These are phyloP conservation scores for Platichthys flesus DNA, from an alignment of 2,113 vertebrate genomes.

Conservation along the genomic window DNA sequence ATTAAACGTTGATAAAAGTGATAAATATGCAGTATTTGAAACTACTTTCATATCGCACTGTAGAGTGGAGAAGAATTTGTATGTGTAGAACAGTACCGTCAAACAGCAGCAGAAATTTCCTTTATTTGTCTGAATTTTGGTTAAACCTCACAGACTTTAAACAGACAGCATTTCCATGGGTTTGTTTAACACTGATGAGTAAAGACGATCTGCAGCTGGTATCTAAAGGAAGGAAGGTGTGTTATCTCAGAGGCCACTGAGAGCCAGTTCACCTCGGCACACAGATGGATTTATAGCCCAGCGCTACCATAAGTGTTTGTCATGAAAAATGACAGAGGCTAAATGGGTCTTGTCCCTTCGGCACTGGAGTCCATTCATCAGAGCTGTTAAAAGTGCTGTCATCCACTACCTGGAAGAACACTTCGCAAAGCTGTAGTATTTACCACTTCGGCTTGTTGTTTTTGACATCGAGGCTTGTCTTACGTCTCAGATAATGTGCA, in stretches of 20 bases:
- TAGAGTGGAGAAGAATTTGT: background rate
- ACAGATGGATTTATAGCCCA: slow-evolving; percentile 81
- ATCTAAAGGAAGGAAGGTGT: slow-evolving; percentile 23
- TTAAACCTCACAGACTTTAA: background rate
- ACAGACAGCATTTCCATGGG: background rate
- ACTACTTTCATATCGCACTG: background rate
- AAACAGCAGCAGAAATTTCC: background rate
- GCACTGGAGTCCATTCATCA: slow-evolving; percentile 82
- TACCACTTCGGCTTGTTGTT: slow-evolving; percentile 64
- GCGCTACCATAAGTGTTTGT: slow-evolving; percentile 80
- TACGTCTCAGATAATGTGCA: slow-evolving; percentile 31
- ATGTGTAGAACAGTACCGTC: background rate
- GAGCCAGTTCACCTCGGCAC: slow-evolving; percentile 63
- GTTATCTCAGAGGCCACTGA: slow-evolving; percentile 50
- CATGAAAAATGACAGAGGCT: slow-evolving; percentile 84
- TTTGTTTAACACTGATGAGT: slow-evolving; percentile 7
- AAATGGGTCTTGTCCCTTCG: slow-evolving; percentile 82
- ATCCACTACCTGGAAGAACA: slow-evolving; percentile 57
- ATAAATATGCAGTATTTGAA: background rate
- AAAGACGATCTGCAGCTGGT: slow-evolving; percentile 15
- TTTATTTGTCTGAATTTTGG: slow-evolving; percentile 9
- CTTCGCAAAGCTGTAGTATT: slow-evolving; percentile 68
- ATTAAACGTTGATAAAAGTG: background rate
- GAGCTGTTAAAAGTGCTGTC: slow-evolving; percentile 79
- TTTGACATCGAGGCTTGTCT: slow-evolving; percentile 41